Evolutionary conservation across 2,888 invertebrate genomes (phyloP).

Genomic region (Onchidella celtica): DNA sequence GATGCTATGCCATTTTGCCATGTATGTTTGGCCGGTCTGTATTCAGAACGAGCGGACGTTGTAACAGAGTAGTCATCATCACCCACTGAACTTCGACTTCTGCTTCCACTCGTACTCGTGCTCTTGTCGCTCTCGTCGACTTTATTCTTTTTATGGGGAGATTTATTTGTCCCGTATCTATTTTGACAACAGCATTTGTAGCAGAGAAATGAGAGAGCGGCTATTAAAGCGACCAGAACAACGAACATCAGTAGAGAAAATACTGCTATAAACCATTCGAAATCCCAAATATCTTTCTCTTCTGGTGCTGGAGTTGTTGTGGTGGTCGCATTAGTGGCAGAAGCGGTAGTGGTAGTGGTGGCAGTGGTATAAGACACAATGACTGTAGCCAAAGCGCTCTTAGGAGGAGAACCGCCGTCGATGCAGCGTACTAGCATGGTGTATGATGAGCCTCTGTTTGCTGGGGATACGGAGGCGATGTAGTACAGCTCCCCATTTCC

Average conservation of each 20-base stretch:
- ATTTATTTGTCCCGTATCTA: not conserved
- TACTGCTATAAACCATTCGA: slow-evolving; percentile 37
- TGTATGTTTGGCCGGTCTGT: not conserved
- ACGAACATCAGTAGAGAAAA: slow-evolving; percentile 33
- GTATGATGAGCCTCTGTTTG: slow-evolving; percentile 44
- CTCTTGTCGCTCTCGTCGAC: not conserved
- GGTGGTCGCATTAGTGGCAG: too few relatives aligned
- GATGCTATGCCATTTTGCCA: not conserved
- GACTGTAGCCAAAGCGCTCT: slow-evolving; percentile 49
- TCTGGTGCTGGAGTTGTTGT: slow-evolving; percentile 39
- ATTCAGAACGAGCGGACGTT: not conserved
- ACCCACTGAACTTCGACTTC: not conserved
- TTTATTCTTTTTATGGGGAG: not conserved
- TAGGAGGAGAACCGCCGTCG: slow-evolving; percentile 49
- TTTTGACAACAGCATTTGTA: slow-evolving; percentile 36
- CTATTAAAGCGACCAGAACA: not conserved
- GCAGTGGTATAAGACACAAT: slow-evolving; percentile 49
- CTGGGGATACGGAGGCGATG: slow-evolving; percentile 8
- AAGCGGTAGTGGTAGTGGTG: slow-evolving; percentile 49
- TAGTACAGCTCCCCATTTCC: slow-evolving; percentile 43
- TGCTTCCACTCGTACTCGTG: not conserved
- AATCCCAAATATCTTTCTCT: slow-evolving; percentile 32
- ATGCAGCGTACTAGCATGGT: slow-evolving; percentile 40
- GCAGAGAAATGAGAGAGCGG: not conserved
- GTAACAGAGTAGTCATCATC: not conserved